phyloP scores from a whole-genome alignment of 2,113 vertebrate species.

The Eptesicus fuscus region DNA sequence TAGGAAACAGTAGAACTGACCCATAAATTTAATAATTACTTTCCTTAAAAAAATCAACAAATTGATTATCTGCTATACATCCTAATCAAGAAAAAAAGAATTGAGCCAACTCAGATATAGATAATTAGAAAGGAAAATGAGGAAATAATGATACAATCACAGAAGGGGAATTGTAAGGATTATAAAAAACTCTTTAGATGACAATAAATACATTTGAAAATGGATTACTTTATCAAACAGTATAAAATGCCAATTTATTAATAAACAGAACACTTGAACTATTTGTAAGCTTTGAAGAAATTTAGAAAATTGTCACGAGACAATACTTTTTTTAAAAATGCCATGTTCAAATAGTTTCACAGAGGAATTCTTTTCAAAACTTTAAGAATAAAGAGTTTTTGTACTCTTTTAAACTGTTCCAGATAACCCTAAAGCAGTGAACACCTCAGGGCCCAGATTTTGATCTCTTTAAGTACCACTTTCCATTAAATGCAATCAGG shows the following conservation, averaged over 20 bases:
- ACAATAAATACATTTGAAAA: constrained; percentile 9
- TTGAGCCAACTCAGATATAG: background rate
- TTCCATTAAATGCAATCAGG: background rate
- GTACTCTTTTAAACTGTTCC: background rate
- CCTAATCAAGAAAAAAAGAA: background rate
- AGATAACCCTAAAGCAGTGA: background rate
- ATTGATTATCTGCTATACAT: background rate
- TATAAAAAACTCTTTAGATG: background rate
- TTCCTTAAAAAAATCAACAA: background rate
- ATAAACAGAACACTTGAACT: background rate
- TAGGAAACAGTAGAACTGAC: background rate
- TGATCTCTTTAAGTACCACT: background rate
- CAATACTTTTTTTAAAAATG: background rate
- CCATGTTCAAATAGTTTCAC: background rate
- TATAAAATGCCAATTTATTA: constrained; percentile 10
- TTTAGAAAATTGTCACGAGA: background rate
- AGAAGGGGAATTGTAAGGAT: background rate
- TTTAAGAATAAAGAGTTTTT: constrained; percentile 17
- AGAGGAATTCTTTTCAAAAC: constrained; percentile 14
- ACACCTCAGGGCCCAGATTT: background rate
- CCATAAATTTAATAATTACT: constrained; percentile 16
- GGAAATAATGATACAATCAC: background rate
- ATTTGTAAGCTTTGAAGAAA: background rate
- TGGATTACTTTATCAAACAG: background rate
- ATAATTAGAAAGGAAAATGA: background rate